Conservation (phyloP, 2,113 vertebrate genomes). For the Heloderma charlesbogerti region DNA sequence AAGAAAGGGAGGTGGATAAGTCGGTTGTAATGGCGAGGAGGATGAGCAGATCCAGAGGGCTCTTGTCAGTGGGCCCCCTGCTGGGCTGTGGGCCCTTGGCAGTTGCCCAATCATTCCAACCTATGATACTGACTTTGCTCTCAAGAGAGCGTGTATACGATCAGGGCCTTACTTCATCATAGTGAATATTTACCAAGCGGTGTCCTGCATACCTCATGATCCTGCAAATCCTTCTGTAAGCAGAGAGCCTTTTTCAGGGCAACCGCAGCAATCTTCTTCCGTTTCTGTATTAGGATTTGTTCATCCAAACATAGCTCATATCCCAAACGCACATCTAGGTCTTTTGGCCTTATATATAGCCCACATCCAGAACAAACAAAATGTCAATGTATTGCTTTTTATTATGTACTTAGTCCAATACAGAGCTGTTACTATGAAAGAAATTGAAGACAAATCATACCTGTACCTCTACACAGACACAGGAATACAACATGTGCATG, state of each 20-base stretch:
- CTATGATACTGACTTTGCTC: too few species aligned
- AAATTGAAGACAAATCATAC: not conserved
- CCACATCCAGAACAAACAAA: slow-evolving; percentile 27
- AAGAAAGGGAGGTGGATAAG: too few species aligned
- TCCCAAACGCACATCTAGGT: slow-evolving; percentile 80
- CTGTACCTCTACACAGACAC: not conserved
- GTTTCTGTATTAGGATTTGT: slow-evolving; percentile 80
- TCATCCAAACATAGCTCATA: slow-evolving; percentile 80
- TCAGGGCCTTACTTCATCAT: not conserved
- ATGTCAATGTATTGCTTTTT: not conserved
- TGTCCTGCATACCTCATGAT: slow-evolving; percentile 75
- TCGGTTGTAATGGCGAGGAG: too few species aligned
- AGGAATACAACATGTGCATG: not conserved
- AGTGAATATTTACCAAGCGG: not conserved
- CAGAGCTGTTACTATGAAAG: not conserved
- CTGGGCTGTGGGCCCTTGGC: too few species aligned
- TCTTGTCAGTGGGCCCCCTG: too few species aligned
- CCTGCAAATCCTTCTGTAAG: slow-evolving; percentile 71
- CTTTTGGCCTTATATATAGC: slow-evolving; percentile 59
- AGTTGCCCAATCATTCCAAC: too few species aligned
- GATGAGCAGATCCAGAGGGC: too few species aligned
- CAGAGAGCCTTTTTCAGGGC: slow-evolving; percentile 79
- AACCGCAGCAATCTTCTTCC: slow-evolving; percentile 77
- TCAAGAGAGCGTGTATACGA: not conserved
- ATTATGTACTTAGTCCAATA: not conserved